Evolutionary conservation across 2,113 vertebrate genomes (phyloP), one percentile per base, ranked within the genome.

Genomic region (Pseudolaguvia tuberculata): DNA sequence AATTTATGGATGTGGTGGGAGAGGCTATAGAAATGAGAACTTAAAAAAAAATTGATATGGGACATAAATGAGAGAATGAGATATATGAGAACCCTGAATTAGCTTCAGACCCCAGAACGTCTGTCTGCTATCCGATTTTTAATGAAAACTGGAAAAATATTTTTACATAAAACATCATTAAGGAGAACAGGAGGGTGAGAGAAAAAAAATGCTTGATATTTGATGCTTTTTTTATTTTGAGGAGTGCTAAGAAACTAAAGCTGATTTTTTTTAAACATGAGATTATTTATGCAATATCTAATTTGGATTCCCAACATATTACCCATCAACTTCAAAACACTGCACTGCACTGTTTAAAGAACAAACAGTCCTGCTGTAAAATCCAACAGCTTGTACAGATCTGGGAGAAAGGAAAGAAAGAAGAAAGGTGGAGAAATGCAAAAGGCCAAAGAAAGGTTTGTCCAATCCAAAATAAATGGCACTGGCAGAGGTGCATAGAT

Each of bases 91-190:
- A n/a, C 25, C 71, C 21, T 23, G 4, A 53, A 73, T 18, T 48
- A 15, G 48, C 53, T 14, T 42, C 15, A n/a, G 35, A 39, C 42
- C 23, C 31, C 10, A 17, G 29, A 56, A 48, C 47, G 15, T 48
- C 17, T 51, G 15, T 65, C 61, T 2, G 50, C 13, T 20, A 29
- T 45, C 57, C 6, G 35, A 53, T 42, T n/a, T 51, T 39, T 78
- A 73, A 78, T 73, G 73, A 78, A 61, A 78, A 63, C 53, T 12
- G 21, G 42, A 55, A 67, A 56, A 55, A 45, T 31, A 29, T 53
- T 31, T 48, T 2, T 65, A 25, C 5, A 45, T 29, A 39, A 52
- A n/a, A 52, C 3, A 52, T 15, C 6, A 70, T 4, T 39, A 29
- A 52, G 1, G 31, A 27, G 20, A 5, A 53, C 2, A 52, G 11